Conservation (phyloP, 2,888 invertebrate species). For the Cabera pusaria region DNA sequence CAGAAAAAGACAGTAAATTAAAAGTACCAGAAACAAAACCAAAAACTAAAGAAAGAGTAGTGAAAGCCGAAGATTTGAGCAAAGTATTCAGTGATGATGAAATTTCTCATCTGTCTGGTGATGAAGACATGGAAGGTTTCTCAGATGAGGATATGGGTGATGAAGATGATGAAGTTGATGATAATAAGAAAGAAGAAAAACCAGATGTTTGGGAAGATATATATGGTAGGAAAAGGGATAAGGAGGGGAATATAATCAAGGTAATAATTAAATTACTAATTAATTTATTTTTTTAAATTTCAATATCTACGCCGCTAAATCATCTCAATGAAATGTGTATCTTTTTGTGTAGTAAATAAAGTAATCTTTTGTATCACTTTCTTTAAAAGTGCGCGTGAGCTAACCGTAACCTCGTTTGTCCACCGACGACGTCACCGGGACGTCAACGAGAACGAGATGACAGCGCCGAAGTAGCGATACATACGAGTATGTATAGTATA, state of each 20-base stretch:
- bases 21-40: conserved; percentile 22
- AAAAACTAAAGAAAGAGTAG: conserved; percentile 41
- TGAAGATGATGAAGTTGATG: conserved; percentile 33
- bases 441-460: no score
- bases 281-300: neutral
- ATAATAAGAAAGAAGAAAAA: conserved; percentile 50
- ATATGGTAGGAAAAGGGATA: conserved; percentile 93
- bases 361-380: no score
- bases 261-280: conserved; percentile 49
- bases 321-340: no score
- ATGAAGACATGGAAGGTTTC: conserved; percentile 36
- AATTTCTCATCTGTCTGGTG: conserved; percentile 65
- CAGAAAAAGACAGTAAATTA: conserved; percentile 28
- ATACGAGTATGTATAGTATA: no score
- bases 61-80: conserved; percentile 55
- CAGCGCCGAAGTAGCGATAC: no score
- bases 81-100: conserved; percentile 77
- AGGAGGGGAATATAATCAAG: conserved; percentile 89
- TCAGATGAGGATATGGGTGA: conserved; percentile 38
- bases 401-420: no score
- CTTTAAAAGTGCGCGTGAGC: no score
- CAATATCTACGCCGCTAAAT: no score
- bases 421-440: no score
- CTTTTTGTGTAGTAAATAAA: no score
- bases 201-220: conserved; percentile 93